A percentile compares a stretch with the other conserved stretches of the same genome.
phyloP scores from a whole-genome alignment of 1,140 invertebrate genomes.

The Neomicropteryx cornuta region DNA sequence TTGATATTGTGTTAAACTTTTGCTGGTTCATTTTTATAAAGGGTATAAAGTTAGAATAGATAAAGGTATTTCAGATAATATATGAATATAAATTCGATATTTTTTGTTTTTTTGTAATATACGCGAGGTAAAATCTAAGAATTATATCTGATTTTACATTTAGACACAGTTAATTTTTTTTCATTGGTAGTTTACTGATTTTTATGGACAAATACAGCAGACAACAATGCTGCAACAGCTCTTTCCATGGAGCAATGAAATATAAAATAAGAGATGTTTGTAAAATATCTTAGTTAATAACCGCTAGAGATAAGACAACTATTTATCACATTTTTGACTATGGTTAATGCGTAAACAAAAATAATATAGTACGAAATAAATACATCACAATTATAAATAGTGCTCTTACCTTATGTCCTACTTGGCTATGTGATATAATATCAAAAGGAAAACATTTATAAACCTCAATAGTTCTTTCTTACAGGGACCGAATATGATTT shows the following conservation, averaged over 20 bases:
- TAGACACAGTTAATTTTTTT: background rate
- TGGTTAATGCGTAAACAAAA: background rate
- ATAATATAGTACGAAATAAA: background rate
- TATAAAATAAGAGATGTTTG: background rate
- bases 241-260: background rate
- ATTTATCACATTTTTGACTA: background rate
- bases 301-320: background rate
- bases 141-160: constrained; percentile 2
- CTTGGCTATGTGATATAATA: too few species aligned
- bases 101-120: constrained; percentile 3
- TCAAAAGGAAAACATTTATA: background rate
- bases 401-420: too few species aligned
- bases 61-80: background rate
- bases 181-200: too few species aligned
- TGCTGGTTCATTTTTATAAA: background rate
- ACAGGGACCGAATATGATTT: background rate
- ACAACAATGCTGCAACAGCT: background rate
- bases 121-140: background rate
- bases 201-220: background rate
- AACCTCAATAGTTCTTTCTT: background rate
- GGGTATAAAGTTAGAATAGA: background rate
- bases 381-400: background rate
- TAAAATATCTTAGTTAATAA: background rate
- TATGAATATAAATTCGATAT: background rate
- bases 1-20: constrained; percentile 2